Percentiles rank a stretch among this genome's conserved stretches.
phyloP scores from a whole-genome alignment of 2,797 vertebrate genomes.

The Ficedula albicollis region DNA sequence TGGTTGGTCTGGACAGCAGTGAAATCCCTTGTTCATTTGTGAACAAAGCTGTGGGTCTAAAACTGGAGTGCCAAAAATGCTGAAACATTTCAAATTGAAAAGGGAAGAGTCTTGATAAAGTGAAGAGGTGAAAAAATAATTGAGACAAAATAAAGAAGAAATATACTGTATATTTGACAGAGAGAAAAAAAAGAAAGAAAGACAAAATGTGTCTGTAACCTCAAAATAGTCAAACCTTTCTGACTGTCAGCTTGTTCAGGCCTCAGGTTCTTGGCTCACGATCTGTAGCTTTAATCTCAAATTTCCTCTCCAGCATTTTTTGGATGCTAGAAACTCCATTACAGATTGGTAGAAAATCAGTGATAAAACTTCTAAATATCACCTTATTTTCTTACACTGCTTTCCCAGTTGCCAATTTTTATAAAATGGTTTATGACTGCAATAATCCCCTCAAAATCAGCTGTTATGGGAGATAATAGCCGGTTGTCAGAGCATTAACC shows the following conservation, averaged over 20 bases:
- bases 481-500: slow-evolving; percentile 72
- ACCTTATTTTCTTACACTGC: slow-evolving; percentile 59
- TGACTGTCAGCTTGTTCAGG: neutral
- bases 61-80: neutral
- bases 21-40: neutral
- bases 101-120: neutral
- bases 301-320: slow-evolving; percentile 37
- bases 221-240: neutral
- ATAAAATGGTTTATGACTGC: slow-evolving; percentile 66
- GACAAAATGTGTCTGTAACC: neutral
- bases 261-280: neutral
- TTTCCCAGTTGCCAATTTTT: slow-evolving; percentile 67
- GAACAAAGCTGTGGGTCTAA: neutral
- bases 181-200: neutral
- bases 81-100: neutral
- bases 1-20: neutral
- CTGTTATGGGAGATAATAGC: slow-evolving; percentile 71
- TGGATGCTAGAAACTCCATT: slow-evolving; percentile 40
- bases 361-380: slow-evolving; percentile 55
- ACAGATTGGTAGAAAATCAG: slow-evolving; percentile 35
- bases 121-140: neutral
- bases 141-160: neutral
- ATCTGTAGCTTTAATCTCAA: neutral
- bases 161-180: neutral
- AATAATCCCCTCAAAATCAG: slow-evolving; percentile 71